Evolutionary conservation across 1,140 invertebrate genomes (phyloP), one percentile per base, ranked within the genome.

Genomic region (Babylonia areolata): DNA sequence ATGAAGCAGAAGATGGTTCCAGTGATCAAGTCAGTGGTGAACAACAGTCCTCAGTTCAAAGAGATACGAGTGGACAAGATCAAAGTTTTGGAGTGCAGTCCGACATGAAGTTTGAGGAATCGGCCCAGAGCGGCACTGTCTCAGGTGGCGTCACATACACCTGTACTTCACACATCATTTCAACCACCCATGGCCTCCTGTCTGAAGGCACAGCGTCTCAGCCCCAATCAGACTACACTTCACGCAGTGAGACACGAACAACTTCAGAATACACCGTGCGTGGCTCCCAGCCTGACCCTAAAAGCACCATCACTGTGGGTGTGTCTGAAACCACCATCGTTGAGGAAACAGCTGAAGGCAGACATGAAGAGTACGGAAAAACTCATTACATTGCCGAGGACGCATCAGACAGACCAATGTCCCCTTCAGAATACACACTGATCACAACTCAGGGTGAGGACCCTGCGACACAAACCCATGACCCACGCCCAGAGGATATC

Each of bases 241-340:
- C 86, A 33, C 84, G 64, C 3, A 86, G 64, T 86, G 85, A 88
- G 54, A 86, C 81, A 20, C 83, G 86, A 87, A 40, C 85, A 33
- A 81, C 82, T 15, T 88, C 84, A 17, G 87, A 88, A 75, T 86
- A 64, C 58, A 85, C 87, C 3, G 69, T 86, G 84, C 86, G 79
- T 28, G 87, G 80, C 1, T 87, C 87, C 17, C 83, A 87, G 64
- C 75, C 75, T 78, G 87, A 83, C 69, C 69, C 88, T 17, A 91
- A 91, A 83, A 91, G 91, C 46, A 89, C 90, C 85, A 88, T 92
- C 12, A 87, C 85, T 39, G 87, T 90, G 79, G 92, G 93, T 75
- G 91, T n/a, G n/a, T n/a, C 89, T 35, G 91, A 91, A 9, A 51
- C 46, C 46, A 6, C 46, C 6, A 51, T 11, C 46, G 90, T 92